These are phyloP conservation scores for Megaceryle alcyon DNA, from an alignment of 2,797 vertebrate species.

Conservation along the genomic window DNA sequence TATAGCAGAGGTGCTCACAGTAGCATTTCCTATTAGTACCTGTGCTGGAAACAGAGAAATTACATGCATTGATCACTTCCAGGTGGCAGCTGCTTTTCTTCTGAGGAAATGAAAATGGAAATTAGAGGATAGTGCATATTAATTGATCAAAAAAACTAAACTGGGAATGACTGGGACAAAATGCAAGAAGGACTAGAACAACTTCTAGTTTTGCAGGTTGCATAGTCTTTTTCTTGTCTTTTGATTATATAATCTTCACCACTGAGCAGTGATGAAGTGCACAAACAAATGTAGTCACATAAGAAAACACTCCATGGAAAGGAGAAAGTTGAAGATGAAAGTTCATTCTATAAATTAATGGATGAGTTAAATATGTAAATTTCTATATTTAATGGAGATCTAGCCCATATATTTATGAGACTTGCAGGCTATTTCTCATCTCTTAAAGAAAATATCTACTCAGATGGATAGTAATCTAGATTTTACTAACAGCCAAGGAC, in stretches of 20 bases:
- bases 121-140: background rate
- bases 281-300: background rate
- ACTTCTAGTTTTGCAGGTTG: background rate
- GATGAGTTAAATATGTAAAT: background rate
- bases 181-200: background rate
- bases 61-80: background rate
- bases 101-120: background rate
- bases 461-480: background rate
- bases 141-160: background rate
- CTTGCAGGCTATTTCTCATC: background rate
- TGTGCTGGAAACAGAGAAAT: background rate
- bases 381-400: background rate
- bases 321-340: background rate
- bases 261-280: background rate
- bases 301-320: background rate
- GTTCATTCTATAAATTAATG: background rate
- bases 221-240: background rate
- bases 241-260: background rate
- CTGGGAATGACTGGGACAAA: background rate
- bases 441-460: background rate
- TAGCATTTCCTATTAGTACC: background rate
- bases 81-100: background rate
- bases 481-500: background rate
- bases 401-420: background rate
- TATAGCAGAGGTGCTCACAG: background rate